These are phyloP conservation scores for Megaustenia siamemsis DNA, from an alignment of 2,888 invertebrate genomes.

Conservation along the genomic window DNA sequence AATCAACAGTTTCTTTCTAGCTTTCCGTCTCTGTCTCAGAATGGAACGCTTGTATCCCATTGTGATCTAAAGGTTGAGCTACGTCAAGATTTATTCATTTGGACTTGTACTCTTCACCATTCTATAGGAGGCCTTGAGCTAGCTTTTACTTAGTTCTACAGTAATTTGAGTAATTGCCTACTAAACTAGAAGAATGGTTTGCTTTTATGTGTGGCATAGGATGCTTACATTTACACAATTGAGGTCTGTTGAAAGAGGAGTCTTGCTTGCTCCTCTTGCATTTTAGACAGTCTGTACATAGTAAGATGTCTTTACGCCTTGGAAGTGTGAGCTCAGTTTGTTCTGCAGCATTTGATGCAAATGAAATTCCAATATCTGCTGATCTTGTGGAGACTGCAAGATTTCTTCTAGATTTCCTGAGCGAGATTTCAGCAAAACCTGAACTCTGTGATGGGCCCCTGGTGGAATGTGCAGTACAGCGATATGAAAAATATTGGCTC, in stretches of 20 bases:
- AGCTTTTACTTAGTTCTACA: not conserved
- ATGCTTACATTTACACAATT: not conserved
- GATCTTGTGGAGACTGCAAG: slow-evolving; percentile 63
- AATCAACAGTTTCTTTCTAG: too few relatives aligned
- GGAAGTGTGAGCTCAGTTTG: slow-evolving; percentile 44
- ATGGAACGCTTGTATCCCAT: too few relatives aligned
- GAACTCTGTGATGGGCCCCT: slow-evolving; percentile 73
- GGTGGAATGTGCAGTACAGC: slow-evolving; percentile 79
- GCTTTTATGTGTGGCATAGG: not conserved
- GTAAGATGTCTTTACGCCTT: slow-evolving; percentile 37
- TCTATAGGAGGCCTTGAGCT: not conserved
- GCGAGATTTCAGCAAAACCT: slow-evolving; percentile 65
- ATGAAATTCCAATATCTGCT: slow-evolving; percentile 56
- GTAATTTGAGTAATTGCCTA: not conserved
- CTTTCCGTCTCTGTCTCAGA: too few relatives aligned
- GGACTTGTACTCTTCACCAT: not conserved
- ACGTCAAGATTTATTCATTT: not conserved
- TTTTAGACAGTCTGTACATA: not conserved
- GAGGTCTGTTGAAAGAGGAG: slow-evolving; percentile 10
- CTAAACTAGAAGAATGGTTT: not conserved
- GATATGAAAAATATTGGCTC: slow-evolving; percentile 81
- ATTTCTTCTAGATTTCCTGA: slow-evolving; percentile 71
- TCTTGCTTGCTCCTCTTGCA: slow-evolving; percentile 1
- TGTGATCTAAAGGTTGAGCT: too few relatives aligned
- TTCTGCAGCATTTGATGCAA: slow-evolving; percentile 45